These are phyloP conservation scores for Antennarius striatus DNA, from an alignment of 2,113 vertebrate species.

Conservation along the genomic window DNA sequence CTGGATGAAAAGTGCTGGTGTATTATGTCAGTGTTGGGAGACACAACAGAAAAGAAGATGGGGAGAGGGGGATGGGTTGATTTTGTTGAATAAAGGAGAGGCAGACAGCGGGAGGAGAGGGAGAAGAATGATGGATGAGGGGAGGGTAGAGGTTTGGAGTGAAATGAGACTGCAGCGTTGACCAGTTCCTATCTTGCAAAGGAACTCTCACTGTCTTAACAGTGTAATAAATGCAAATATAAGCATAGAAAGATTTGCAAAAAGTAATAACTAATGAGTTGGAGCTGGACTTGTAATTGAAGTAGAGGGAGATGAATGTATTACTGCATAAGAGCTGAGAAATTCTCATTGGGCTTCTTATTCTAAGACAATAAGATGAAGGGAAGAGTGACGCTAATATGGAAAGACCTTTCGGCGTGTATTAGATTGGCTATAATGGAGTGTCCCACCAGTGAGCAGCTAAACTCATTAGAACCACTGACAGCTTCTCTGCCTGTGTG, in stretches of 20 bases:
- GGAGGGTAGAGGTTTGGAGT: constrained; percentile 49
- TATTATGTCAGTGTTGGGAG: constrained; percentile 76
- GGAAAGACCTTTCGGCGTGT: constrained; percentile 37
- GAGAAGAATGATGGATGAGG: constrained; percentile 75
- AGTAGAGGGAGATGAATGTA: neutral
- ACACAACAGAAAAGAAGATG: constrained; percentile 39
- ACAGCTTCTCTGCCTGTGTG: constrained; percentile 57
- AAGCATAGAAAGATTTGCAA: neutral
- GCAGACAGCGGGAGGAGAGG: constrained; percentile 71
- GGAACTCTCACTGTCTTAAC: constrained; percentile 5
- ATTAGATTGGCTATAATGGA: constrained; percentile 54
- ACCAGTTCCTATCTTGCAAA: constrained; percentile 28
- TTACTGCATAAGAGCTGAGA: neutral
- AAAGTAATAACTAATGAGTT: constrained; percentile 1
- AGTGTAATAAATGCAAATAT: neutral
- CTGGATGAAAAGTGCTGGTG: constrained; percentile 74
- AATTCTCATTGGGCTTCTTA: constrained; percentile 19
- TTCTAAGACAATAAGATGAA: constrained; percentile 28
- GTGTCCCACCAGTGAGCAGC: constrained; percentile 48
- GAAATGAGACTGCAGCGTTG: constrained; percentile 50
- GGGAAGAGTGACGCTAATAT: constrained; percentile 37
- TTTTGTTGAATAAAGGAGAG: constrained; percentile 63
- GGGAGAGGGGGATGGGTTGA: constrained; percentile 34
- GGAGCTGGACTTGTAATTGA: neutral
- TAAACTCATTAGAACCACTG: constrained; percentile 60